Percentiles rank a stretch among this genome's conserved stretches.
These are phyloP conservation scores for Apostichopus californicus DNA, from an alignment of 35 echinoderm and acorn worm species.

Conservation along the genomic window DNA sequence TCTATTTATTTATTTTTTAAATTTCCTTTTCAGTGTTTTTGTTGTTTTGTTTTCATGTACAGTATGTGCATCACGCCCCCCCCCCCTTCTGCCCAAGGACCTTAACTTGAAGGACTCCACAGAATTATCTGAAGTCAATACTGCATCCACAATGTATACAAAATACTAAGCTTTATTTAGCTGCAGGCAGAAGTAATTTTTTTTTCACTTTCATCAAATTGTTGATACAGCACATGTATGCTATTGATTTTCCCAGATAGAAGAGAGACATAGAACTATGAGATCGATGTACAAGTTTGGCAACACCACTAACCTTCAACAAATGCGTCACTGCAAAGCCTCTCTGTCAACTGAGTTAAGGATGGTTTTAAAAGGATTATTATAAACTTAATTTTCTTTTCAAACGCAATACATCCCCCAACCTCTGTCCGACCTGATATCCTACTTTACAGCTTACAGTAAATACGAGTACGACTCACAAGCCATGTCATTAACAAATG, in stretches of 20 bases:
- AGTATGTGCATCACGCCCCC: too few species aligned
- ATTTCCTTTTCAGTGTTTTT: too few species aligned
- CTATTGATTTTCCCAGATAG: background rate
- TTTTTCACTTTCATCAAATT: too few species aligned
- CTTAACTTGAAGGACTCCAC: too few species aligned
- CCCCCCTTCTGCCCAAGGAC: too few species aligned
- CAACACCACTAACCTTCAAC: background rate
- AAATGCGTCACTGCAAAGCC: constrained; percentile 19
- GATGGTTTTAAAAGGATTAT: background rate
- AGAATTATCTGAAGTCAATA: too few species aligned
- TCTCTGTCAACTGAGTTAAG: background rate
- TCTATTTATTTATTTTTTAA: too few species aligned
- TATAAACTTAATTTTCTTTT: background rate
- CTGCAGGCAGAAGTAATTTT: too few species aligned
- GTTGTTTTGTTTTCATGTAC: too few species aligned
- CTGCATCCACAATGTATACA: too few species aligned
- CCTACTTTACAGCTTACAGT: background rate
- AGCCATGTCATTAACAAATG: background rate
- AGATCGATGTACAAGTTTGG: constrained; percentile 17
- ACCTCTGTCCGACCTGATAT: background rate
- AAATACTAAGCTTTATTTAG: too few species aligned
- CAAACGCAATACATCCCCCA: too few species aligned
- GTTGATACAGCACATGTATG: background rate
- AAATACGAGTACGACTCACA: background rate
- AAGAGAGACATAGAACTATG: background rate